Conservation (phyloP, 2,113 vertebrate genomes). For the Jaculus jaculus region DNA sequence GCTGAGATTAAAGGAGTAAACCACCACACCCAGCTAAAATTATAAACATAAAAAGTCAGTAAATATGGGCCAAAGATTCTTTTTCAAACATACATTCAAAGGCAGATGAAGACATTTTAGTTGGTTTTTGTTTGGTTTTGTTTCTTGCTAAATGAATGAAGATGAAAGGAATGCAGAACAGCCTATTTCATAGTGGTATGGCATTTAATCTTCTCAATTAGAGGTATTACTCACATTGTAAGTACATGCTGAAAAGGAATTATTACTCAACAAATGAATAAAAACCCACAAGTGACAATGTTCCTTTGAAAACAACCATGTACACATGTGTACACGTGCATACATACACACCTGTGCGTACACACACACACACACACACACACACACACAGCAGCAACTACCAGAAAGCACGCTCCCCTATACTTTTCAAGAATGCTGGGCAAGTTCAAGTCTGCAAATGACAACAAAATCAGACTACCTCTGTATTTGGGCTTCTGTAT, state of each 20-base stretch:
- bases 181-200: constrained; percentile 2
- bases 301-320: constrained; percentile 46
- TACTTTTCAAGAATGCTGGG: constrained; percentile 40
- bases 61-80: neutral
- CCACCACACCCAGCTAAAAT: neutral
- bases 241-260: constrained; percentile 50
- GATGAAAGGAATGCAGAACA: neutral
- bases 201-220: neutral
- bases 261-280: constrained; percentile 30
- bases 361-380: neutral
- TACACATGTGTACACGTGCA: neutral
- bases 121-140: neutral
- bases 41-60: neutral
- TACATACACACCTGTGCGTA: too few relatives aligned
- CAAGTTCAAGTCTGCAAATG: constrained; percentile 30
- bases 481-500: constrained; percentile 36
- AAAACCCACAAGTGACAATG: constrained; percentile 31
- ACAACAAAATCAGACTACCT: constrained; percentile 43
- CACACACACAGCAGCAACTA: constrained; percentile 8
- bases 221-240: constrained; percentile 2
- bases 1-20: too few relatives aligned
- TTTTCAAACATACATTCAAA: neutral
- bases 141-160: neutral
- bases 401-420: neutral
- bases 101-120: constrained; percentile 40